Evolutionary conservation across 2,888 invertebrate species (phyloP).

Genomic region (Aphodius granarius): DNA sequence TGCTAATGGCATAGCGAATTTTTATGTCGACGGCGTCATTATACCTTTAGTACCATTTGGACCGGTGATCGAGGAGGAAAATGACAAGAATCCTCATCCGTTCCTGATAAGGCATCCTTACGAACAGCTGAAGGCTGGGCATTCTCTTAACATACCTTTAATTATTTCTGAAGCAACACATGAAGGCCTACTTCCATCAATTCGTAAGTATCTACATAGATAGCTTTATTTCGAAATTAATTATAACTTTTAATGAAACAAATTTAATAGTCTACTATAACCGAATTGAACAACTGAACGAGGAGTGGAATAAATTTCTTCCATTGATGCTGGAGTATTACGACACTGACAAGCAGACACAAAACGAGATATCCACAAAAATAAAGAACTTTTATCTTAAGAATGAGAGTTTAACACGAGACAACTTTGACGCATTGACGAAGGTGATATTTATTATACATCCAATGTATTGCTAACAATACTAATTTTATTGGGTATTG

Average conservation of each 20-base stretch:
- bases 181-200: conserved; percentile 70
- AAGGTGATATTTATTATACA: not conserved
- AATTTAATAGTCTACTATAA: conserved; percentile 14
- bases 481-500: not conserved
- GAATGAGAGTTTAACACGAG: not conserved
- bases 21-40: conserved; percentile 38
- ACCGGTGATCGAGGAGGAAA: conserved; percentile 61
- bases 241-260: conserved; percentile 3
- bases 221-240: not conserved
- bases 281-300: conserved; percentile 52
- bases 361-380: conserved; percentile 35
- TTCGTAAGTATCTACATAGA: conserved; percentile 56
- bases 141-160: conserved; percentile 65
- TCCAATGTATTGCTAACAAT: not conserved
- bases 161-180: conserved; percentile 65
- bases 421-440: not conserved
- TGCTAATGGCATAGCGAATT: conserved; percentile 52
- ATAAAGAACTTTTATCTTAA: conserved; percentile 32
- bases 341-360: conserved; percentile 30
- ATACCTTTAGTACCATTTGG: conserved; percentile 68
- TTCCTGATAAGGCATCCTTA: conserved; percentile 66
- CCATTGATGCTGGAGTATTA: conserved; percentile 43
- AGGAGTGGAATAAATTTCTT: conserved; percentile 42
- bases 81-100: conserved; percentile 41
- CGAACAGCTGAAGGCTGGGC: conserved; percentile 60